phyloP scores from a whole-genome alignment of 2,888 invertebrate species.

The Marronus borbonicus region DNA sequence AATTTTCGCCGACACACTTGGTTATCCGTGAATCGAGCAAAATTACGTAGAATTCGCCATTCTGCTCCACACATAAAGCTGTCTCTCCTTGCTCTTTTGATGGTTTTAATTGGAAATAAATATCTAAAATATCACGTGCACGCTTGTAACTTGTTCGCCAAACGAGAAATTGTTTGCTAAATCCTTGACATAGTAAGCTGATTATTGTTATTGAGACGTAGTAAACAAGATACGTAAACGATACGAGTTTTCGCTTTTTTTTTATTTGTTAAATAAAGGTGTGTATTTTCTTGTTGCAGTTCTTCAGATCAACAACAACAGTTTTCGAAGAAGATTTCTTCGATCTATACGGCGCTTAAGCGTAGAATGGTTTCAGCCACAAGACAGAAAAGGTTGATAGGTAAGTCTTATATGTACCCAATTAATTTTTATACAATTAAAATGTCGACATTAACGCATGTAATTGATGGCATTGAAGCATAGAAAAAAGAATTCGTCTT shows the following conservation, averaged over 20 bases:
- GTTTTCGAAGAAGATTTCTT: conserved; percentile 33
- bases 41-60: not conserved
- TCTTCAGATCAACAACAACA: conserved; percentile 29
- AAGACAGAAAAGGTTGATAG: conserved; percentile 48
- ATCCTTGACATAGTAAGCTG: conserved; percentile 43
- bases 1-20: not conserved
- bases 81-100: not conserved
- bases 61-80: too few relatives aligned
- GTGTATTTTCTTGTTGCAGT: conserved; percentile 24
- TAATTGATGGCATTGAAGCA: too few relatives aligned
- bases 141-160: not conserved
- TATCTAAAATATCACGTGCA: not conserved
- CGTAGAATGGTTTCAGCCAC: conserved; percentile 51
- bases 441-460: too few relatives aligned
- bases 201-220: not conserved
- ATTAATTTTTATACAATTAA: not conserved
- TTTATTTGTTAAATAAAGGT: not conserved
- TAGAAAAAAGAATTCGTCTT: too few relatives aligned
- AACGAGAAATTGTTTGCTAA: not conserved
- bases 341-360: conserved; percentile 11
- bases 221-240: not conserved
- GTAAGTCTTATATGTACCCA: conserved; percentile 18
- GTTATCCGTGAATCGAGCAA: not conserved
- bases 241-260: not conserved
- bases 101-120: not conserved